A percentile compares a stretch with the other conserved stretches of the same genome.
Evolutionary conservation across 1,140 invertebrate genomes (phyloP).

Genomic region (Meloidogyne chitwoodi): DNA sequence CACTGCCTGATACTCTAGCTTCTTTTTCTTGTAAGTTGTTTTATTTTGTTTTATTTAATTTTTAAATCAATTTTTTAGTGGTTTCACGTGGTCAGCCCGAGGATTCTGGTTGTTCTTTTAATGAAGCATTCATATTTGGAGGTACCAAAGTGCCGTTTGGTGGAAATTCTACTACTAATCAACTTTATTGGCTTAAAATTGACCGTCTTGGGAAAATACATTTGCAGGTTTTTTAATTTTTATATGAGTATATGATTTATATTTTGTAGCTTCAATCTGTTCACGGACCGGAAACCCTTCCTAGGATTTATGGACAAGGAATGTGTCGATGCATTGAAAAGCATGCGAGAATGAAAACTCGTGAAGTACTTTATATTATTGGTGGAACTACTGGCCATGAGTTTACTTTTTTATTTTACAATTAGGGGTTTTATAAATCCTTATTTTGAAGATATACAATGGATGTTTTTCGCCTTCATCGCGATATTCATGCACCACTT

Average conservation of each 20-base stretch:
- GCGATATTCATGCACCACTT: neutral
- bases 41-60: neutral
- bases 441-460: slow-evolving; percentile 39
- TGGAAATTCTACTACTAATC: slow-evolving; percentile 71
- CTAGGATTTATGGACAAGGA: slow-evolving; percentile 6
- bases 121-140: slow-evolving; percentile 74
- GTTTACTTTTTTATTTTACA: neutral
- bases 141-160: slow-evolving; percentile 84
- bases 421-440: neutral
- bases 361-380: neutral
- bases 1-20: slow-evolving; percentile 19
- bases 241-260: neutral
- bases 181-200: slow-evolving; percentile 68
- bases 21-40: slow-evolving; percentile 19
- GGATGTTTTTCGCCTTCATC: slow-evolving; percentile 27
- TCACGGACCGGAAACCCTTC: neutral
- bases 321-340: slow-evolving; percentile 2
- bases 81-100: neutral
- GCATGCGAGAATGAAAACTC: neutral
- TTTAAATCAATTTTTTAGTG: neutral
- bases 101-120: slow-evolving; percentile 38
- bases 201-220: slow-evolving; percentile 58
- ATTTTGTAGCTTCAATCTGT: neutral
- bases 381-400: slow-evolving; percentile 32
- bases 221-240: slow-evolving; percentile 10